These are phyloP conservation scores for Zingel zingel DNA, from an alignment of 2,113 vertebrate species.

Conservation along the genomic window DNA sequence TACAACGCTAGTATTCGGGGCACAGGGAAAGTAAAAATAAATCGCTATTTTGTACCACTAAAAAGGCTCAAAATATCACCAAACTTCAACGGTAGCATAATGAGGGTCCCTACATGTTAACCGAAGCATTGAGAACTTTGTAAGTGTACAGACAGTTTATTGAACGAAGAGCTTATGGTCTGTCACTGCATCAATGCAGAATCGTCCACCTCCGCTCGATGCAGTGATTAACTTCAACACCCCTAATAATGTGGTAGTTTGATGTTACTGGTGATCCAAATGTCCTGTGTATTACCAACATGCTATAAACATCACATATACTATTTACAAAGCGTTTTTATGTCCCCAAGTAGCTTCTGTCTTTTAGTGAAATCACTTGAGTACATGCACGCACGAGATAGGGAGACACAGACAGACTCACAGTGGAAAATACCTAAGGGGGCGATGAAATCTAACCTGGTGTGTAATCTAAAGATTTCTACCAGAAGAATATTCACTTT, in stretches of 20 bases:
- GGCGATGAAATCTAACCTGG: conserved; percentile 70
- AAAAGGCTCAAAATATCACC: no score
- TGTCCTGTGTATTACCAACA: conserved; percentile 8
- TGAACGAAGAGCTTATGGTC: no score
- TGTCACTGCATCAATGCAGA: no score
- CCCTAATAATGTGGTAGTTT: background rate
- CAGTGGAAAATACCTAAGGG: conserved; percentile 60
- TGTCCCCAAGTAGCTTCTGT: conserved; percentile 36
- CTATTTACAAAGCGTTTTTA: conserved; percentile 35
- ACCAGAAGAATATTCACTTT: conserved; percentile 74
- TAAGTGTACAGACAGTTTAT: no score
- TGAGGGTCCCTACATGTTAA: no score
- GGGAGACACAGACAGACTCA: conserved; percentile 34
- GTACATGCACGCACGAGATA: conserved; percentile 40
- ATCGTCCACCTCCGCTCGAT: no score
- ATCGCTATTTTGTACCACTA: no score
- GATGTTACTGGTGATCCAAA: conserved; percentile 32
- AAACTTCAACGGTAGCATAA: no score
- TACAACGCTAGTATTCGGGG: no score
- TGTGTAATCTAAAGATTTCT: conserved; percentile 74
- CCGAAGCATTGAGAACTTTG: no score
- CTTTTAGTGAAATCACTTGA: conserved; percentile 44
- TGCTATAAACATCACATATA: conserved; percentile 13
- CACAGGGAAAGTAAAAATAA: no score
- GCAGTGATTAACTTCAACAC: no score